Evolutionary conservation across 2,113 vertebrate species (phyloP).

Genomic region (Labrus mixtus): DNA sequence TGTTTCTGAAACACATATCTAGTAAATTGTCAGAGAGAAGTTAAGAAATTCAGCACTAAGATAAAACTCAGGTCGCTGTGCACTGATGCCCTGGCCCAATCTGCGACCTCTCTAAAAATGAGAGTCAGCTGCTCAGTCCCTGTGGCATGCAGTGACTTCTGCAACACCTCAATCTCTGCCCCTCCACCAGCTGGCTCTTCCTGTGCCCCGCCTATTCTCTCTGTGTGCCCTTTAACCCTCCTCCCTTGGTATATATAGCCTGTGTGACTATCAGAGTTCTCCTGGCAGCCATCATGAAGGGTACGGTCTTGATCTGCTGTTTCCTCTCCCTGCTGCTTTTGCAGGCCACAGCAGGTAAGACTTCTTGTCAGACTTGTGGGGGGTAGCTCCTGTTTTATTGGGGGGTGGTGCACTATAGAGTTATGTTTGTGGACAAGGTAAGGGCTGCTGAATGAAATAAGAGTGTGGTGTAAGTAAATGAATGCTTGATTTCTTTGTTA

Average conservation of each 20-base stretch:
- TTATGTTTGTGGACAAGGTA: neutral
- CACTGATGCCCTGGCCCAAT: slow-evolving; percentile 33
- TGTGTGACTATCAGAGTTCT: slow-evolving; percentile 77
- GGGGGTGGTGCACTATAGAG: neutral
- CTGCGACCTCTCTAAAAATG: slow-evolving; percentile 62
- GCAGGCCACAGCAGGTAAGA: slow-evolving; percentile 84
- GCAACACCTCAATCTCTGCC: slow-evolving; percentile 50
- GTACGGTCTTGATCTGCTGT: slow-evolving; percentile 81
- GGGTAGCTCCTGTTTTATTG: neutral
- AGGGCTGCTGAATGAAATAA: slow-evolving; percentile 21
- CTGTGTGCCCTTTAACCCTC: slow-evolving; percentile 81
- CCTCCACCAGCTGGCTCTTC: slow-evolving; percentile 59
- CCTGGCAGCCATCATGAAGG: slow-evolving; percentile 88
- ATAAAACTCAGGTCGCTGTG: neutral
- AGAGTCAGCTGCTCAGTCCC: slow-evolving; percentile 70
- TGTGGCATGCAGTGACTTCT: slow-evolving; percentile 62
- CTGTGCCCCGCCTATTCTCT: slow-evolving; percentile 61
- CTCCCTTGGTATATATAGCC: slow-evolving; percentile 83
- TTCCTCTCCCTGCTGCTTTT: slow-evolving; percentile 80
- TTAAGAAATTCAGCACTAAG: neutral
- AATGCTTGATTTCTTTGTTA: slow-evolving; percentile 1
- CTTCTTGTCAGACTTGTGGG: neutral
- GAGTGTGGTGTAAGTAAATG: slow-evolving; percentile 5
- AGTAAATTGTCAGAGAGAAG: neutral
- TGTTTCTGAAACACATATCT: neutral